phyloP scores from a whole-genome alignment of 2,797 vertebrate genomes.

The Gouania willdenowi region DNA sequence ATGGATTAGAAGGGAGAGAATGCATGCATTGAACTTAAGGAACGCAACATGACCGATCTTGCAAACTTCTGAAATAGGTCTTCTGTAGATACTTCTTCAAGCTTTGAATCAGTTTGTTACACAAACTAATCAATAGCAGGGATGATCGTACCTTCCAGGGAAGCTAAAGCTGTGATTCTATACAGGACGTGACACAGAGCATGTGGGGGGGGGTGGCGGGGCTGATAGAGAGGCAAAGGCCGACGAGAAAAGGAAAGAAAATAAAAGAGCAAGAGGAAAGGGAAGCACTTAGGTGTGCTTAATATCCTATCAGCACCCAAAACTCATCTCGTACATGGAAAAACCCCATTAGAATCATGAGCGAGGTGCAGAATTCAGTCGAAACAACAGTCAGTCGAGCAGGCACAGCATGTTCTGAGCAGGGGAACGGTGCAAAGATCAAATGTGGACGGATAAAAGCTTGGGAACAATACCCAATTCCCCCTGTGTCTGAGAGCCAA shows the following conservation, averaged over 20 bases:
- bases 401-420: slow-evolving; percentile 13
- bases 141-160: slow-evolving; percentile 31
- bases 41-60: slow-evolving; percentile 26
- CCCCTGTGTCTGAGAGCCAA: slow-evolving; percentile 46
- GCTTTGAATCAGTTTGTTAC: slow-evolving; percentile 15
- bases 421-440: slow-evolving; percentile 44
- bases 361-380: slow-evolving; percentile 25
- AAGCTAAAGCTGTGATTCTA: slow-evolving; percentile 49
- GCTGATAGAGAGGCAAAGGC: slow-evolving; percentile 65
- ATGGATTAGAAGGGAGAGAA: background rate
- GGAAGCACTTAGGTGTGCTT: slow-evolving; percentile 76
- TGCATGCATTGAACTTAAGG: background rate
- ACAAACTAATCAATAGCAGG: slow-evolving; percentile 39
- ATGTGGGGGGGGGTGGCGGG: slow-evolving; percentile 62
- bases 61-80: slow-evolving; percentile 12
- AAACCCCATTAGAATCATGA: slow-evolving; percentile 46
- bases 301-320: slow-evolving; percentile 68
- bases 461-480: slow-evolving; percentile 59
- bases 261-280: slow-evolving; percentile 71
- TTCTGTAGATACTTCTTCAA: slow-evolving; percentile 27
- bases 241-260: slow-evolving; percentile 69
- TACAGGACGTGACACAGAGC: slow-evolving; percentile 69
- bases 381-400: slow-evolving; percentile 6
- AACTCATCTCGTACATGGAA: slow-evolving; percentile 64
- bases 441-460: slow-evolving; percentile 65